Evolutionary conservation across 1,140 invertebrate genomes (phyloP), one percentile per base, ranked within the genome.

Genomic region (Anastatus disparis): DNA sequence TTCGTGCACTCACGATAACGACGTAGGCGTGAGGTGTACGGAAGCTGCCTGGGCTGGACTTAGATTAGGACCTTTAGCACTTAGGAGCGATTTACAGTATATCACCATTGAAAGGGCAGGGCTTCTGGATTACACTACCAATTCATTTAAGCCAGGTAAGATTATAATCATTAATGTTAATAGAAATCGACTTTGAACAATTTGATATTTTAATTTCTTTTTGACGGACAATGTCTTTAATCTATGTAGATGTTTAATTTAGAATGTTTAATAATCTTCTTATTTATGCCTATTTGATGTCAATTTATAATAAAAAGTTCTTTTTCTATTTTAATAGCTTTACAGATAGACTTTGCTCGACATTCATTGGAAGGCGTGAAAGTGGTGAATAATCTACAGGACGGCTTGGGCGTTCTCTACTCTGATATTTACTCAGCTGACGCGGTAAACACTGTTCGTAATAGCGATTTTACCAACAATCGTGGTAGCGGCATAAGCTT

Each of bases 271-370:
- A n/a, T n/a, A n/a, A n/a, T n/a, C n/a, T n/a, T n/a, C n/a, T n/a
- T n/a, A n/a, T n/a, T n/a, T n/a, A n/a, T n/a, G n/a, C n/a, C n/a
- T n/a, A n/a, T n/a, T n/a, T n/a, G n/a, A n/a, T n/a, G n/a, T n/a
- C n/a, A n/a, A n/a, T n/a, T 38, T 12, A 12, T 38, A 29, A 58
- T n/a, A 48, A 56, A 38, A 7, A n/a, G n/a, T n/a, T n/a, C n/a
- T 44, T 3, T 35, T 66, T 52, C 6, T 52, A 22, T 12, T 52
- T 13, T 1, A 13, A 15, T 82, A 85, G 98, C 97, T 0, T 83
- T 99, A 2, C 96, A 98, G 87, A 94, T 99, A 66, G 98, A 99
- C 85, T 97, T 99, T 84, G 94, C 96, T 59, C 90, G 94, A 62
- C 97, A 99, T 79, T 92, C 94, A 26, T 87, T 99, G 72, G 93